Conservation (phyloP, 2,888 invertebrate species). For the Autographa gamma region DNA sequence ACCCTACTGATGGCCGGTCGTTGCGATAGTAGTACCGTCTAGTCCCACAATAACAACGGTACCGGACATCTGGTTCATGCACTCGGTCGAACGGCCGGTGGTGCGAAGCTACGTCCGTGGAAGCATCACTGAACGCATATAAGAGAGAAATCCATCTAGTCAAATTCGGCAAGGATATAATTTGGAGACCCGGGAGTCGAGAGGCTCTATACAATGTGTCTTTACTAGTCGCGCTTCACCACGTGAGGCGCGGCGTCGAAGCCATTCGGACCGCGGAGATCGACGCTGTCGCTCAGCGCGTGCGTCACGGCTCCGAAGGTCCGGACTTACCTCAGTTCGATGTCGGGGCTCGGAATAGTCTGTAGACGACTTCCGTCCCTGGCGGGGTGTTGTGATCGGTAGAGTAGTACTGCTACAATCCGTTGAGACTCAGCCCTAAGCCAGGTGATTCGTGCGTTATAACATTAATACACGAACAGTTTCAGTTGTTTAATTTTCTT, state of each 20-base stretch:
- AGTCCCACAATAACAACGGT: conserved; percentile 89
- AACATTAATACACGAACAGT: conserved; percentile 29
- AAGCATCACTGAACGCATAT: conserved; percentile 87
- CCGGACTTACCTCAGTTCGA: conserved; percentile 73
- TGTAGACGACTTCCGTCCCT: conserved; percentile 90
- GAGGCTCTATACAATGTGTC: conserved; percentile 84
- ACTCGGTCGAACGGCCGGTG: conserved; percentile 89
- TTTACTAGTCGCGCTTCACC: conserved; percentile 70
- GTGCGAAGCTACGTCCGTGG: conserved; percentile 89
- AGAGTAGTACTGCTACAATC: conserved; percentile 82
- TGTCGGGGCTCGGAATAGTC: conserved; percentile 89
- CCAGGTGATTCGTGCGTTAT: conserved; percentile 58
- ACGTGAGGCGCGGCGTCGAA: conserved; percentile 73
- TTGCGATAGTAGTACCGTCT: conserved; percentile 88
- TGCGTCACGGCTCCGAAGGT: conserved; percentile 61
- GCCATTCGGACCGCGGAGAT: conserved; percentile 66
- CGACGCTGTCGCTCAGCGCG: conserved; percentile 69
- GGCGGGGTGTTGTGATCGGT: conserved; percentile 82
- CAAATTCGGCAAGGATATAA: conserved; percentile 83
- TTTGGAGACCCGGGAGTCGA: conserved; percentile 78
- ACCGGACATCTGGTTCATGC: conserved; percentile 90
- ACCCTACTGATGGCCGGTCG: conserved; percentile 88
- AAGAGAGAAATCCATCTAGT: conserved; percentile 88
- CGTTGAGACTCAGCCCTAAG: conserved; percentile 89
- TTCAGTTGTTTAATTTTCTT: no score